Evolutionary conservation across 2,797 vertebrate genomes (phyloP).

Genomic region (Emydoidea blandingii): DNA sequence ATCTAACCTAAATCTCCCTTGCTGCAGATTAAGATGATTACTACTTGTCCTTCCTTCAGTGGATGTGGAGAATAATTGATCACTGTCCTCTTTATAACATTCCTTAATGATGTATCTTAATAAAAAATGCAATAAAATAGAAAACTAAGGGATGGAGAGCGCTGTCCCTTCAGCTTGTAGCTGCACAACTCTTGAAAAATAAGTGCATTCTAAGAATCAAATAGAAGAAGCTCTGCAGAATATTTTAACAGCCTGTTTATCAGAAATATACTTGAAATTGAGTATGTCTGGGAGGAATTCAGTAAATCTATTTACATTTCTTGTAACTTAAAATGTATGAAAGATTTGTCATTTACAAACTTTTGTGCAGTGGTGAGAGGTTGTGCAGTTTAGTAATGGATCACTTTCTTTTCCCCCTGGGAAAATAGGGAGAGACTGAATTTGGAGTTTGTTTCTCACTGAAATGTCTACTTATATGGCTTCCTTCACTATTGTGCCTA

Average conservation of each 20-base stretch:
- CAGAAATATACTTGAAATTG: neutral
- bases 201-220: constrained; percentile 22
- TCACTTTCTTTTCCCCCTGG: neutral
- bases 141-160: neutral
- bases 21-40: neutral
- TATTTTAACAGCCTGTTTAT: constrained; percentile 42
- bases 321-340: constrained; percentile 52
- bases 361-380: neutral
- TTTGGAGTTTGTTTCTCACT: neutral
- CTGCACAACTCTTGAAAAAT: constrained; percentile 36
- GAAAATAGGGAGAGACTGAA: neutral
- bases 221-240: neutral
- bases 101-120: neutral
- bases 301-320: constrained; percentile 20
- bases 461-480: neutral
- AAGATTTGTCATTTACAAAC: constrained; percentile 50
- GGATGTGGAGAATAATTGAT: neutral
- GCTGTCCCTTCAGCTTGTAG: neutral
- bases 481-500: neutral
- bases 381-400: neutral
- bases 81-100: neutral
- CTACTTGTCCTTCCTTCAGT: neutral
- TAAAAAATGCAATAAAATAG: constrained; percentile 10
- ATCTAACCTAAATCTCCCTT: neutral
- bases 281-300: neutral